phyloP scores from a whole-genome alignment of 2,888 invertebrate genomes.

The Microplitis deprimator region DNA sequence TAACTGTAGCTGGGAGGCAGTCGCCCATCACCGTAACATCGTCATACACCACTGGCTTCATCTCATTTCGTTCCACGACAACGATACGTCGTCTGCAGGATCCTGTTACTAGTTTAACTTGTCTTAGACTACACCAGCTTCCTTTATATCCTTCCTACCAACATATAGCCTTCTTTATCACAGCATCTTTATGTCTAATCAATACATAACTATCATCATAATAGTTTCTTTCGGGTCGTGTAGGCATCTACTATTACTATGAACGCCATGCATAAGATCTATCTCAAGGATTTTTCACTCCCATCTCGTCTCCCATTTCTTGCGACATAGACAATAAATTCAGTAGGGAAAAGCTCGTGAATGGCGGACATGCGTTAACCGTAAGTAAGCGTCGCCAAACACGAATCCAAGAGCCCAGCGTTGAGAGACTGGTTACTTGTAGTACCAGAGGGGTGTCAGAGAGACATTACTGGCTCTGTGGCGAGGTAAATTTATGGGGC shows the following conservation, averaged over 20 bases:
- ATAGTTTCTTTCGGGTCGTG: not conserved
- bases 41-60: constrained; percentile 74
- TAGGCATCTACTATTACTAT: too few species aligned
- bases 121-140: not conserved
- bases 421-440: constrained; percentile 27
- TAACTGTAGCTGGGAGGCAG: not conserved
- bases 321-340: too few species aligned
- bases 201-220: not conserved
- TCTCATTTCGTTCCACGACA: constrained; percentile 67
- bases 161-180: not conserved
- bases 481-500: constrained; percentile 74
- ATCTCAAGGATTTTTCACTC: not conserved
- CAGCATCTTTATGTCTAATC: not conserved
- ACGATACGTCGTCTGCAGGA: constrained; percentile 68
- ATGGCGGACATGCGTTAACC: constrained; percentile 11
- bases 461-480: constrained; percentile 17
- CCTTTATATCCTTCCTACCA: constrained; percentile 5
- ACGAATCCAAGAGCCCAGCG: constrained; percentile 56
- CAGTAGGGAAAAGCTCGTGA: not conserved
- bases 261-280: not conserved
- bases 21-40: constrained; percentile 69
- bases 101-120: constrained; percentile 42
- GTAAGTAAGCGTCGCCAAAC: constrained; percentile 19
- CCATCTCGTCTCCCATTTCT: not conserved
- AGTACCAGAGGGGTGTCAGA: constrained; percentile 36